Percentiles rank a stretch among this genome's conserved stretches.
Evolutionary conservation across 1,140 invertebrate genomes (phyloP).

Genomic region (Anastrepha ludens): DNA sequence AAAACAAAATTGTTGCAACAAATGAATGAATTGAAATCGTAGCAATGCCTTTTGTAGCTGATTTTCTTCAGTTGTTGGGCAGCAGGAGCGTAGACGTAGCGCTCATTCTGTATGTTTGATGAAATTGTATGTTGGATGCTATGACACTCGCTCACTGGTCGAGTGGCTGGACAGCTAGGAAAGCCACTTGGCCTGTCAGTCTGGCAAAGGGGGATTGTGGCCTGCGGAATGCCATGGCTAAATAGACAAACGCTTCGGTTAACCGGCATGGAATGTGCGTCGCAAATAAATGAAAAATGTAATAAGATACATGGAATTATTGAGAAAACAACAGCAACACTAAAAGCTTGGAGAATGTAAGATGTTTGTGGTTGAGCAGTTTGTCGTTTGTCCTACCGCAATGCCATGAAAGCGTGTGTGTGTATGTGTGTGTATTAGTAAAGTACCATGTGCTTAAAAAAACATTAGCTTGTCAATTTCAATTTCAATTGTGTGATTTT

Average conservation of each 20-base stretch:
- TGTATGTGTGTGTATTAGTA: not conserved
- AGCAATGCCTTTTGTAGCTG: constrained; percentile 10
- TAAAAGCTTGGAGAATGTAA: not conserved
- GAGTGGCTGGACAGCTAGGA: not conserved
- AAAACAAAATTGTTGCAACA: constrained; percentile 39
- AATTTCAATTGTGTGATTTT: not conserved
- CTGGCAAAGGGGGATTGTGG: not conserved
- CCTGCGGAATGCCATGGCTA: constrained; percentile 27
- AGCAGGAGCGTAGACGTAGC: not conserved
- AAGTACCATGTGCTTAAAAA: not conserved
- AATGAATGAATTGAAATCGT: constrained; percentile 50
- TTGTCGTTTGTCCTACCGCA: not conserved
- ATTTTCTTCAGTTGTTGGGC: not conserved
- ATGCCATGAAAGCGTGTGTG: not conserved
- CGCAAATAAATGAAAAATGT: constrained; percentile 44
- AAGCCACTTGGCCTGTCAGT: not conserved
- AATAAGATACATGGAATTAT: constrained; percentile 43
- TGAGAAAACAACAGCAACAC: constrained; percentile 14
- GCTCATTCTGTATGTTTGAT: not conserved
- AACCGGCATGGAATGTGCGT: constrained; percentile 47
- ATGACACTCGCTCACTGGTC: not conserved
- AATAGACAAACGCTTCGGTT: constrained; percentile 30
- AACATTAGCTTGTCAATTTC: constrained; percentile 17
- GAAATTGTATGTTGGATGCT: not conserved
- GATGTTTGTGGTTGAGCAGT: not conserved